These are phyloP conservation scores for Leptinotarsa peninsularis DNA, from an alignment of 2,888 invertebrate species.

Conservation along the genomic window DNA sequence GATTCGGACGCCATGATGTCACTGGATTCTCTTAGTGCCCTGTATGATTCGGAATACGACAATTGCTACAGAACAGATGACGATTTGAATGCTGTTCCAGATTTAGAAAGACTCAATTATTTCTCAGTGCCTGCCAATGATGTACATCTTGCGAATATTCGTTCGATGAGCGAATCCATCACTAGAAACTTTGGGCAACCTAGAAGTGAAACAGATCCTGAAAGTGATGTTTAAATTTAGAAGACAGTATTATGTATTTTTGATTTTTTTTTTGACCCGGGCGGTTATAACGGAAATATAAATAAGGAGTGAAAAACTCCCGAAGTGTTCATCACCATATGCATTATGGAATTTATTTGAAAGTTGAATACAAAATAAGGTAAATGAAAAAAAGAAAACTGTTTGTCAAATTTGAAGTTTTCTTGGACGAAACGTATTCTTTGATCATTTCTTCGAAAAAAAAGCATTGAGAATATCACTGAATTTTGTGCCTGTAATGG, in stretches of 20 bases:
- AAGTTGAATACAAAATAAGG: not conserved
- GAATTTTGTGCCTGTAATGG: constrained; percentile 27
- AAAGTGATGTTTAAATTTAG: constrained; percentile 73
- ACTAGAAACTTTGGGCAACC: constrained; percentile 82
- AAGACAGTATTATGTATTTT: constrained; percentile 9
- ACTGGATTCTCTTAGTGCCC: constrained; percentile 83
- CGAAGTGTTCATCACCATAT: constrained; percentile 5
- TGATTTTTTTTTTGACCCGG: not conserved
- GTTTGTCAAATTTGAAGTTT: not conserved
- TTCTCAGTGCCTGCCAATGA: constrained; percentile 68
- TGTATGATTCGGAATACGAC: constrained; percentile 83
- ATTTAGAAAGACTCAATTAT: constrained; percentile 65
- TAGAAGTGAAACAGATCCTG: constrained; percentile 74
- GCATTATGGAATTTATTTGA: not conserved
- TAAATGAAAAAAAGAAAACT: not conserved
- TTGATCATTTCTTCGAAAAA: not conserved
- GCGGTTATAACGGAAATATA: constrained; percentile 3
- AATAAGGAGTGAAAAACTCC: constrained; percentile 13
- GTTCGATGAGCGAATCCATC: constrained; percentile 81
- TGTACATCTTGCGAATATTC: constrained; percentile 78
- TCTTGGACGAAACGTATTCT: not conserved
- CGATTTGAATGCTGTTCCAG: constrained; percentile 65
- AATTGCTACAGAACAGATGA: constrained; percentile 72
- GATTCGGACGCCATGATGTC: constrained; percentile 83
- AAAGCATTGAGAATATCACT: constrained; percentile 1